Base-by-base conservation (phyloP, 2,113 vertebrate genomes). In the Brachyhypopomus gauderio region DNA sequence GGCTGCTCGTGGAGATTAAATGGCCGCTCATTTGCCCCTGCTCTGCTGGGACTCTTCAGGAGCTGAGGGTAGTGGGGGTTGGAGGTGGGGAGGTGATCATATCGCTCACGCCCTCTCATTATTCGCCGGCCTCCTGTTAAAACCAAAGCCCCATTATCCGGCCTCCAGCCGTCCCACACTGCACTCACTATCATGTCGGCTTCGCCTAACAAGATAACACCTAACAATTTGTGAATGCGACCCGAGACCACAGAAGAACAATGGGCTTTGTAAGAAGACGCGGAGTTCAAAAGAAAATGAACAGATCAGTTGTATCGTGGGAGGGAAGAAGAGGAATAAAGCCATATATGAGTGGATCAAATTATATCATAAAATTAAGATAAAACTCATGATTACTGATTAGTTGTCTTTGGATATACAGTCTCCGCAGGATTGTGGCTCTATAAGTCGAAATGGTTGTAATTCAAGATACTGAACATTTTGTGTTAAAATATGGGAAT, bases 191-290 rank as follows among this genome's bases (percentile, higher is more conserved):
- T 79, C 62, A 25, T 63, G 56, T 67, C 52, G 41, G 27, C n/a
- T 75, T 48, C 36, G 45, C 23, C 19, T 58, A 72, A 71, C 59
- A 0, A 66, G 80, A 78, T 78, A 78, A 73, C 67, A 23, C 19
- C 27, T 12, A 75, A 75, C 75, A 81, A 67, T 67, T 81, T 83
- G 75, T 64, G 79, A 79, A 71, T 58, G 84, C 71, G 72, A 80
- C 27, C 55, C 0, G 30, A 82, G 30, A 79, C 63, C 58, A 34
- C n/a, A 70, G 60, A 60, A 66, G 72, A 36, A 67, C 62, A 70
- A 77, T 60, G 59, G 45, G 25, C n/a, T n/a, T 16, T 80, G 78
- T 19, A 38, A 63, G 22, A 80, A 41, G 59, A 77, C 74, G 58
- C 34, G 71, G 30, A 56, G 75, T 45, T 58, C 45, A 19, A 58